Base-by-base conservation (phyloP, 64 coral and sea anemone genomes). In the Hydrozoanthus tunicans region DNA sequence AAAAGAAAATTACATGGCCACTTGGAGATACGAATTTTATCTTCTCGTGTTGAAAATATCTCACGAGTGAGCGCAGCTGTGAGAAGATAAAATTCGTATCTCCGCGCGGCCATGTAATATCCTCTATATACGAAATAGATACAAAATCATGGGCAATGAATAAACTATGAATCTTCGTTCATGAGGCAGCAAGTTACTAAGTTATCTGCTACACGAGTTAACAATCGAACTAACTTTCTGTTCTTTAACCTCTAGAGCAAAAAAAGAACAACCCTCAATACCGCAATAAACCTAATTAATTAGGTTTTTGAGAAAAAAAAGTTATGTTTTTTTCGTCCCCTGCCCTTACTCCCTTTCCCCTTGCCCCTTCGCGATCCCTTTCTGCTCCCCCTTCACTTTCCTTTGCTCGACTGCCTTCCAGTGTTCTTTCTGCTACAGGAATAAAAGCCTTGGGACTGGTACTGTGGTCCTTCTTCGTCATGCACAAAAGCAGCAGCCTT, bases 361-460 rank as follows among this genome's bases (percentile, higher is more conserved):
- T 88, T n/a, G 62, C 66, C 51, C 71, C 68, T 20, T 20, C 51
- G 23, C 8, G n/a, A 57, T 23, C 66, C 66, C 25, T 51, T 67
- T n/a, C 64, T 61, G 12, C 12, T 26, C 3, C 17, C 84, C 71
- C 68, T 20, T 20, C 20, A 20, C 20, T 20, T 71, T 88, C 17
- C 51, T 89, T 77, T 70, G 14, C 66, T 20, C 24, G 66, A 70
- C 66, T 70, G 66, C 66, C 66, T 70, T 70, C 15, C 66, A 70
- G 17, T 76, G 74, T 77, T 60, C 9, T 70, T 57, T 17, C 53
- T 79, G 6, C 23, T 43, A 79, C 56, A 54, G 15, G 56, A 54
- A 70, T 89, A 89, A 73, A 89, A 89, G 23, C 17, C 52, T 89
- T 89, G 67, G 60, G 85, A 89, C 57, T 77, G 55, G 70, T 89